phyloP scores from a whole-genome alignment of 2,797 vertebrate species.

The Rachycentron canadum region DNA sequence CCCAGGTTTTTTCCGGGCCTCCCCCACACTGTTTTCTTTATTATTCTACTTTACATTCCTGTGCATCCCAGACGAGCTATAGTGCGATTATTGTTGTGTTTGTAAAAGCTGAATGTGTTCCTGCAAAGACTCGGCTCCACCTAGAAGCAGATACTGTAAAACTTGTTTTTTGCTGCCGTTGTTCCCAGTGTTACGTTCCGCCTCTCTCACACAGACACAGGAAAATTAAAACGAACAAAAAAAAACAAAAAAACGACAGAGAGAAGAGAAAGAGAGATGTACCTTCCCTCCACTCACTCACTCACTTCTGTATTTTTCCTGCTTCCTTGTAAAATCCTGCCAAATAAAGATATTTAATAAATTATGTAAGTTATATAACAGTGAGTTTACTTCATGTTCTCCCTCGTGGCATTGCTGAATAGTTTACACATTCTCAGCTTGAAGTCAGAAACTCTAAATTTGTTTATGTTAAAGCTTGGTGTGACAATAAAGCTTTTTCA shows the following conservation, averaged over 20 bases:
- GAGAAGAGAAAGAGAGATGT: slow-evolving; percentile 30
- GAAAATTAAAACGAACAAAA: slow-evolving; percentile 37
- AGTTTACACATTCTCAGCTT: slow-evolving; percentile 87
- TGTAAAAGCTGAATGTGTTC: slow-evolving; percentile 87
- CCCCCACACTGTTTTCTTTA: slow-evolving; percentile 72
- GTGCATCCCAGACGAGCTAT: slow-evolving; percentile 76
- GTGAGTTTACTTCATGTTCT: slow-evolving; percentile 76
- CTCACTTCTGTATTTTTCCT: slow-evolving; percentile 71
- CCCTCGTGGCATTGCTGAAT: slow-evolving; percentile 83
- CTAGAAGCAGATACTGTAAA: slow-evolving; percentile 78
- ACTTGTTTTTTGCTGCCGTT: slow-evolving; percentile 82
- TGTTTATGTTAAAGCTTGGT: slow-evolving; percentile 88
- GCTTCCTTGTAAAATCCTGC: slow-evolving; percentile 90
- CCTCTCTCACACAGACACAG: slow-evolving; percentile 42
- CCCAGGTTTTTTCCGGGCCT: slow-evolving; percentile 40
- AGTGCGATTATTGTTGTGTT: slow-evolving; percentile 80
- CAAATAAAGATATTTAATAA: slow-evolving; percentile 87
- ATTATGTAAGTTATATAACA: slow-evolving; percentile 84
- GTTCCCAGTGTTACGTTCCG: slow-evolving; percentile 83
- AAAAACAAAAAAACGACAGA: slow-evolving; percentile 27
- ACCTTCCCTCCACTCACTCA: slow-evolving; percentile 64
- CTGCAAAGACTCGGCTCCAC: slow-evolving; percentile 70
- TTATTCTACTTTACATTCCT: slow-evolving; percentile 89
- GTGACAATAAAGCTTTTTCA: slow-evolving; percentile 92
- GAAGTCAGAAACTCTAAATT: slow-evolving; percentile 85